Evolutionary conservation across 2,888 invertebrate genomes (phyloP).

Genomic region (Sisyra terminalis): DNA sequence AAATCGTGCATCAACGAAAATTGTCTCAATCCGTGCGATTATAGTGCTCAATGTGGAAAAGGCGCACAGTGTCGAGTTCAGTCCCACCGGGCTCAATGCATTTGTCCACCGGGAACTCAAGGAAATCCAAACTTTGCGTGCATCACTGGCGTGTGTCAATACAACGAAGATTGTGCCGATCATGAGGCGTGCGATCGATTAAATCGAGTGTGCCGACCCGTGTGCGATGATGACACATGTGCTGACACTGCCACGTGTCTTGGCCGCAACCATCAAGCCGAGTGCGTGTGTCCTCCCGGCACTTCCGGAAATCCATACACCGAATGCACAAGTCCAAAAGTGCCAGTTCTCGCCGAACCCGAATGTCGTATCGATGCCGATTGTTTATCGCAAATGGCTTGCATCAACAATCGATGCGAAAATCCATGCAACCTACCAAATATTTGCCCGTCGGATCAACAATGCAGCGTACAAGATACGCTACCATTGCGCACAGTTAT

Average conservation of each 20-base stretch:
- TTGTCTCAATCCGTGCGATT: conserved; percentile 62
- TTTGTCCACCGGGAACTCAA: conserved; percentile 71
- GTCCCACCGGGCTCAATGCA: conserved; percentile 63
- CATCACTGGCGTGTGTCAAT: conserved; percentile 67
- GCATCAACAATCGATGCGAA: conserved; percentile 57
- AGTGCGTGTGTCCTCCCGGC: conserved; percentile 60
- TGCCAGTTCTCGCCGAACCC: conserved; percentile 23
- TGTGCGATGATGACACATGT: conserved; percentile 69
- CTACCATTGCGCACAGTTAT: conserved; percentile 69
- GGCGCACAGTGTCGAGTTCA: conserved; percentile 60
- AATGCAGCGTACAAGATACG: conserved; percentile 63
- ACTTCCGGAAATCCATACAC: conserved; percentile 64
- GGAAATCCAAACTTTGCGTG: conserved; percentile 71
- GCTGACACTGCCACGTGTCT: conserved; percentile 61
- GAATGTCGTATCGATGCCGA: conserved; percentile 64
- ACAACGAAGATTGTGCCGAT: conserved; percentile 77
- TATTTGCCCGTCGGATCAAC: conserved; percentile 60
- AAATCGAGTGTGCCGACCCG: conserved; percentile 67
- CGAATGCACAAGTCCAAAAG: conserved; percentile 36
- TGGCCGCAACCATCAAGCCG: conserved; percentile 57
- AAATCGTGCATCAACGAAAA: conserved; percentile 63
- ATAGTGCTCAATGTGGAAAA: conserved; percentile 52
- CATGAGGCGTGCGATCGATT: conserved; percentile 71
- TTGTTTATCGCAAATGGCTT: conserved; percentile 57
- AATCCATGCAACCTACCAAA: conserved; percentile 59